These are phyloP conservation scores for Pomatorhinus ruficollis DNA, from an alignment of 2,113 vertebrate species.

Conservation along the genomic window DNA sequence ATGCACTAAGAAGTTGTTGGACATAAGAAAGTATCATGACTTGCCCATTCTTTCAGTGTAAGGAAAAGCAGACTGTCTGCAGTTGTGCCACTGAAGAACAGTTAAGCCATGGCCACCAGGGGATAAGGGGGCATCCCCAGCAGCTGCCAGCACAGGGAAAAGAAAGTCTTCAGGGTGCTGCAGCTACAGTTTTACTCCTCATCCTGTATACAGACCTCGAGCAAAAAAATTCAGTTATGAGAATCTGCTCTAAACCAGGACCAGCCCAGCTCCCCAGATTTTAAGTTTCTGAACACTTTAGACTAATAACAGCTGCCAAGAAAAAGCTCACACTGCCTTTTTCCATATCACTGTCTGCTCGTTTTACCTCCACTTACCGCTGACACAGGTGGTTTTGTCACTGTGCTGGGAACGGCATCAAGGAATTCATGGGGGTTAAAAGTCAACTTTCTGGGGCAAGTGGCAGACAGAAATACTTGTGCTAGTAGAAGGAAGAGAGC, in stretches of 20 bases:
- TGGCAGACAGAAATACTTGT: not conserved
- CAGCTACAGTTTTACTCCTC: not conserved
- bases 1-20: not conserved
- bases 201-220: not conserved
- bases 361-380: not conserved
- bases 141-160: not conserved
- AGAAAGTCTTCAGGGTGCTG: not conserved
- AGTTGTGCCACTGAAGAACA: not conserved
- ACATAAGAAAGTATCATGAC: not conserved
- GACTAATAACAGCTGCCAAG: not conserved
- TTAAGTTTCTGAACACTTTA: not conserved
- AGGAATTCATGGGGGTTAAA: not conserved
- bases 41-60: not conserved
- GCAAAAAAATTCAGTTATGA: not conserved
- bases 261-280: not conserved
- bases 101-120: not conserved
- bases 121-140: not conserved
- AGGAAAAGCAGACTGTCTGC: not conserved
- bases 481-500: not conserved
- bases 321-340: not conserved
- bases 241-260: not conserved
- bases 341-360: not conserved
- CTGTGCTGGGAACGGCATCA: not conserved
- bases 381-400: conserved; percentile 1
- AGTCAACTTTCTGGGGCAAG: not conserved